Base-by-base conservation (phyloP, 2,113 vertebrate species). In the Circaetus cinerascens region DNA sequence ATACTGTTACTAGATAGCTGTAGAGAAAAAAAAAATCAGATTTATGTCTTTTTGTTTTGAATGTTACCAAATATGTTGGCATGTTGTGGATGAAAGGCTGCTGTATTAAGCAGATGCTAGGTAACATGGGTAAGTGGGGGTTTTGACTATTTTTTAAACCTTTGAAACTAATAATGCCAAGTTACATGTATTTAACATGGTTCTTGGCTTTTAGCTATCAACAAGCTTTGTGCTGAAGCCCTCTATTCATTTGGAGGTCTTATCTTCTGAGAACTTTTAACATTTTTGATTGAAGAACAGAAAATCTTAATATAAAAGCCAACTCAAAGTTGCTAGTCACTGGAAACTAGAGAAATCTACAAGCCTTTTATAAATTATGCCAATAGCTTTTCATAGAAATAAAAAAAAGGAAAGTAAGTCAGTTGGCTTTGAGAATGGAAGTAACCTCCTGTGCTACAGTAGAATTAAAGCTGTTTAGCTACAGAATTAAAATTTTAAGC, bases 121-220 rank as follows among this genome's bases (percentile, higher is more conserved):
- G 55, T 53, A 77, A 22, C 6, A 2, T 10, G 19, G 8, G 1
- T 68, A 30, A 76, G 13, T 29, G 30, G 13, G 7, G 8, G 3
- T 5, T 18, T 50, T 30, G 25, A 32, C 29, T 34, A 3, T 2
- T n/a, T 68, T 56, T 53, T 15, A 11, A 18, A 26, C 43, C 29
- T 67, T 15, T 63, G 18, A 55, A 40, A 30, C 34, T 86, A 16
- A 86, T 90, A 79, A 27, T 63, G 10, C 38, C 32, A 77, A 14
- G 7, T 57, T 77, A 15, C 0, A 0, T 27, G 5, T 67, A 27
- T 57, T 86, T 77, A 36, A 55, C 2, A 0, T 60, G 17, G 25
- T 41, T 75, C 21, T 77, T 66, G 41, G n/a, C 57, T 91, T 60
- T 73, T 67, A 51, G 23, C 40, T 90, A 1, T 45, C n/a, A 85